Evolutionary conservation across 2,888 invertebrate genomes (phyloP), one percentile per base, ranked within the genome.

Genomic region (Cheilosia impressa): DNA sequence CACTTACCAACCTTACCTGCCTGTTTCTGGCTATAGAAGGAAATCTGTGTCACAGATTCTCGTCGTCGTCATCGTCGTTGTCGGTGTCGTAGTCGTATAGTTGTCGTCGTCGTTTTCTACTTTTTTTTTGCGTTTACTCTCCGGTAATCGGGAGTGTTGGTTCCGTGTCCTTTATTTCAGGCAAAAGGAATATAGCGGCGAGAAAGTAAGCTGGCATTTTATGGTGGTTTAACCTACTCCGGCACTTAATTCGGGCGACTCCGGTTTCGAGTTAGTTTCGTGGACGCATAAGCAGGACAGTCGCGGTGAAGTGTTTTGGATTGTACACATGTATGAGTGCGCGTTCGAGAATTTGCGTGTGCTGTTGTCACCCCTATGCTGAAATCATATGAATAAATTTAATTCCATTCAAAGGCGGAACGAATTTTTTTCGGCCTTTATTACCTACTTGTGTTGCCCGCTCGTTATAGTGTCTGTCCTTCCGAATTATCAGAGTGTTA

Each of bases 1-100:
- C 53, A 75, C 69, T 79, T 58, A 60, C 73, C 69, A 62, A 50
- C 24, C 53, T 63, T 73, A 60, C 60, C 55, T 65, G 52, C 17
- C 34, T 75, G 50, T 13, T 38, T 38, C 58, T 27, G 9, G 24
- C 45, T 47, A 52, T 75, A 66, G 66, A 72, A 66, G 62, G 60
- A 69, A 80, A 84, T 84, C 84, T 84, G 80, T 84, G 84, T 84
- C 84, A 84, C 75, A 75, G 58, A 52, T 75, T 76, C 72, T 63
- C 72, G 31, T 66, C 47, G 47, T 22, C 27, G 47, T 53, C 22
- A 72, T 77, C 47, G 31, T 66, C 19, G 45, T 27, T 47, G 17
- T 62, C 17, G 27, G 52, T 24, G 41, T 60, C 43, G 53, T 68
- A 19, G 55, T 52, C 53, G 60, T 66, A 34, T 34, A 15, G 55